Evolutionary conservation across 2,797 vertebrate species (phyloP).

Genomic region (Spinibarbus caldwelli): DNA sequence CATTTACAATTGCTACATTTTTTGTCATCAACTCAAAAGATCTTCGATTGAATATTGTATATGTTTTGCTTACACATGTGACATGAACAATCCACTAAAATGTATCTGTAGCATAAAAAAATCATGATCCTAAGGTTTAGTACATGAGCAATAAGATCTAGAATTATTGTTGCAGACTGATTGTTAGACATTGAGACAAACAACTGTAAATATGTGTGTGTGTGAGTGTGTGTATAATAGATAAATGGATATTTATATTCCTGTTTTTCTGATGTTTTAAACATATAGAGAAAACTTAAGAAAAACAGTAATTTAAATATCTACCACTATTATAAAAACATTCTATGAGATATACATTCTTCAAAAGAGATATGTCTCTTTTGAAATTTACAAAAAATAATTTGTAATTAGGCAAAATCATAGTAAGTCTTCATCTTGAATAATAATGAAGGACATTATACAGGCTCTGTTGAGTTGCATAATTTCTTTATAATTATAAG

Average conservation of each 20-base stretch:
- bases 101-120: not conserved
- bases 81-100: not conserved
- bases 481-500: not conserved
- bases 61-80: not conserved
- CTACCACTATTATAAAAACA: too few relatives aligned
- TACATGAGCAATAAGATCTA: not conserved
- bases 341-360: too few relatives aligned
- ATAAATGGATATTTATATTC: not conserved
- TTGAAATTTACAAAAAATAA: not conserved
- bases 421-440: not conserved
- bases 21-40: not conserved
- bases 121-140: not conserved
- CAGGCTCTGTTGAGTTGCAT: not conserved
- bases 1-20: not conserved
- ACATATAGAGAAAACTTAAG: not conserved
- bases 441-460: constrained; percentile 11
- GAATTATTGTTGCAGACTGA: not conserved
- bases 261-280: not conserved
- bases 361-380: not conserved
- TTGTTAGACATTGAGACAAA: not conserved
- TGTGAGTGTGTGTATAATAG: too few relatives aligned
- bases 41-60: not conserved
- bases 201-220: too few relatives aligned
- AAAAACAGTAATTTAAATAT: not conserved
- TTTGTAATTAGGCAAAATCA: not conserved